These are phyloP conservation scores for Cyrtorhinus lividipennis DNA, from an alignment of 1,140 invertebrate species.

Conservation along the genomic window DNA sequence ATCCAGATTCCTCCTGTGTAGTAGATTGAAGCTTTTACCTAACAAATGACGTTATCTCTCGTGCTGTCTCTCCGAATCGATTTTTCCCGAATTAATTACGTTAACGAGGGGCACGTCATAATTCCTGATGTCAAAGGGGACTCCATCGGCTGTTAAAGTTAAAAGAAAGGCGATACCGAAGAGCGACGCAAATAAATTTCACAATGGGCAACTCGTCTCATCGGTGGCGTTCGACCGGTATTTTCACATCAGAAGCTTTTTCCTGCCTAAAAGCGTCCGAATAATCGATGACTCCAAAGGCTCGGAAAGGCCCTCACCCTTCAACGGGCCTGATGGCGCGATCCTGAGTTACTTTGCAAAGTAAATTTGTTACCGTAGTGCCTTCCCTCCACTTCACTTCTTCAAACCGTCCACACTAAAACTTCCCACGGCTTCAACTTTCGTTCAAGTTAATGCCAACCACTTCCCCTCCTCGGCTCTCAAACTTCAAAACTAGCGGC, in stretches of 20 bases:
- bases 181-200: not conserved
- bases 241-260: not conserved
- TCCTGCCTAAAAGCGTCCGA: not conserved
- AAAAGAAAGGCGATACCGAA: not conserved
- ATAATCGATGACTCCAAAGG: not conserved
- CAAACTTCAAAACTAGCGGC: too few species aligned
- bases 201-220: not conserved
- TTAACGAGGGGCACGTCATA: not conserved
- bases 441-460: too few species aligned
- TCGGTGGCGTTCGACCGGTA: not conserved
- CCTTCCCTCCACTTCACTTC: too few species aligned
- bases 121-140: not conserved
- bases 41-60: not conserved
- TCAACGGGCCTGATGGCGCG: too few species aligned
- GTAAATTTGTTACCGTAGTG: not conserved
- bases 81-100: not conserved
- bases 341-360: not conserved
- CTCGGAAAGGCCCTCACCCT: too few species aligned
- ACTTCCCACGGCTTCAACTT: too few species aligned
- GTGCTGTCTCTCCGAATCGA: not conserved
- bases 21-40: too few species aligned
- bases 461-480: too few species aligned
- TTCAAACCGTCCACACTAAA: too few species aligned
- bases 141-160: not conserved
- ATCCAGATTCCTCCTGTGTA: too few species aligned